Evolutionary conservation across 2,113 vertebrate genomes (phyloP).

Genomic region (Chamaetylas fuelleborni): DNA sequence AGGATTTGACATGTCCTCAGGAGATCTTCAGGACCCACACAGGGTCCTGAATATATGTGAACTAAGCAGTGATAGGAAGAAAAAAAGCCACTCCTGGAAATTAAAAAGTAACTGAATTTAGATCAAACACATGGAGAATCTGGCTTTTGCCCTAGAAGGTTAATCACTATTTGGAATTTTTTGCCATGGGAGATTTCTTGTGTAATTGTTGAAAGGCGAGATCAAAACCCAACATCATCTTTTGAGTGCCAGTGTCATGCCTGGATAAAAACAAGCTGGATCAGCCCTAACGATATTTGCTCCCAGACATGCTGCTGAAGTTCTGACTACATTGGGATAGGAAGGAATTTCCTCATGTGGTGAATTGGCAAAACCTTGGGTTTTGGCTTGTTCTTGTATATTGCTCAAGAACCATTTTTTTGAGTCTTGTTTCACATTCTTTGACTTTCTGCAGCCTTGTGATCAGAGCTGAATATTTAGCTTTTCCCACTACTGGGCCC

Average conservation of each 20-base stretch:
- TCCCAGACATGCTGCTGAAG: background rate
- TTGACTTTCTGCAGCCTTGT: background rate
- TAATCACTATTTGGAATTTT: background rate
- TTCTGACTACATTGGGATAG: background rate
- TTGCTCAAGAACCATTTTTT: background rate
- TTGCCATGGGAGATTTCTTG: background rate
- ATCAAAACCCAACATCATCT: slow-evolving; percentile 3
- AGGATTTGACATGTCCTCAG: background rate
- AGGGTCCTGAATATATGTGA: background rate
- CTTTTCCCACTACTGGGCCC: background rate
- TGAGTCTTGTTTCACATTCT: background rate
- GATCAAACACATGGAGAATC: slow-evolving; percentile 17
- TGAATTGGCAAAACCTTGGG: background rate
- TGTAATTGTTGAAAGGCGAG: background rate
- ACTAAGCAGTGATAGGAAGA: background rate
- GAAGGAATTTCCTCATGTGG: slow-evolving; percentile 38
- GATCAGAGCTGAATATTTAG: background rate
- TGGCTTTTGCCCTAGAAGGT: slow-evolving; percentile 14
- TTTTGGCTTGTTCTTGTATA: background rate
- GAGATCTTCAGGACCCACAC: background rate
- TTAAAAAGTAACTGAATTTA: slow-evolving; percentile 51
- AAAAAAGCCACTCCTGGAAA: slow-evolving; percentile 17
- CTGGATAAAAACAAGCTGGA: slow-evolving; percentile 24
- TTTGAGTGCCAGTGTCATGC: background rate
- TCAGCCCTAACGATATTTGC: background rate